Percentiles rank a stretch among this genome's conserved stretches.
Evolutionary conservation across 2,888 invertebrate species (phyloP).

Genomic region (Metopia argyrocephala): DNA sequence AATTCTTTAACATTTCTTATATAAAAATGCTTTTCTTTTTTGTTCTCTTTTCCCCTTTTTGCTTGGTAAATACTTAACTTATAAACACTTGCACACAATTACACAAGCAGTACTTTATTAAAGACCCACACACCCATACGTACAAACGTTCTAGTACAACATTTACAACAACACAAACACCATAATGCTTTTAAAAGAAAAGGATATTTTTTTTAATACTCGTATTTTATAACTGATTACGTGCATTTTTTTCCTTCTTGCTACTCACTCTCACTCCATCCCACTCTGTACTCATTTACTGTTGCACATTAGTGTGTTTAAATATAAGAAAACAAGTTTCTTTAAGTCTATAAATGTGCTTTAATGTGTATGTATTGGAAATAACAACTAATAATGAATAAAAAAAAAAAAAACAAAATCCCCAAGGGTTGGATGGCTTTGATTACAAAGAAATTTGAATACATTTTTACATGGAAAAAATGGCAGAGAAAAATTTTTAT

Average conservation of each 20-base stretch:
- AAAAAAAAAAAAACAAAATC: too few species aligned
- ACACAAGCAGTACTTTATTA: constrained; percentile 24
- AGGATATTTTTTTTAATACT: constrained; percentile 21
- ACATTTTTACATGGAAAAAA: not conserved
- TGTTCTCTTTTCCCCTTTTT: too few species aligned
- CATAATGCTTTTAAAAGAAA: not conserved
- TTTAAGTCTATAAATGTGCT: constrained; percentile 4
- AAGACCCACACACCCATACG: not conserved
- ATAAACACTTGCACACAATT: constrained; percentile 37
- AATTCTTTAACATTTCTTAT: not conserved
- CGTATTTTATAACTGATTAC: constrained; percentile 39
- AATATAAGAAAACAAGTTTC: not conserved
- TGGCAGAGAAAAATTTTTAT: constrained; percentile 3
- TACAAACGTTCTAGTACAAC: not conserved
- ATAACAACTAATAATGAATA: constrained; percentile 34
- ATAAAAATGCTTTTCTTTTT: constrained; percentile 27
- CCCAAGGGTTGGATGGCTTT: not conserved
- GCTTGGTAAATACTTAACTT: constrained; percentile 7
- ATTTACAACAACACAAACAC: not conserved
- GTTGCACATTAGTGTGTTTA: not conserved
- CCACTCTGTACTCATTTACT: not conserved
- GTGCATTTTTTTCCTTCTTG: not conserved
- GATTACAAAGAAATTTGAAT: constrained; percentile 34
- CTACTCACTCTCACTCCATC: too few species aligned
- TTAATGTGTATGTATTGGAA: constrained; percentile 32